phyloP scores from a whole-genome alignment of 2,113 vertebrate species.

The Brachionichthys hirsutus region DNA sequence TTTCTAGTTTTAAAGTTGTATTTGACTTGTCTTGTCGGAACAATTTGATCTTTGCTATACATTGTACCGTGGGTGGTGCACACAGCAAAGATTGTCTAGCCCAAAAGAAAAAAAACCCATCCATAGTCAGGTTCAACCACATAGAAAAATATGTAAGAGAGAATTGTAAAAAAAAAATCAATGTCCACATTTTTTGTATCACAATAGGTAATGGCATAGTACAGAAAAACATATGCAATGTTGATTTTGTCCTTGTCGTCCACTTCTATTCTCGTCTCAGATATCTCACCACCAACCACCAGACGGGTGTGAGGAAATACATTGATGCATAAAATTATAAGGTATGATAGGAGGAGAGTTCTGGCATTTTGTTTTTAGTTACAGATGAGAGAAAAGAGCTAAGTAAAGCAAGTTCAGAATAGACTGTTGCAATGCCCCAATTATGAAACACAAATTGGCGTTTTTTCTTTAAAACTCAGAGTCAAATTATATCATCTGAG shows the following conservation, averaged over 20 bases:
- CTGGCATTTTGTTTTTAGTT: constrained; percentile 21
- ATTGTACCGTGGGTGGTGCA: no score
- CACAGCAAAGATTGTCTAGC: no score
- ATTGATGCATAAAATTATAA: constrained; percentile 68
- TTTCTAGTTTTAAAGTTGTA: no score
- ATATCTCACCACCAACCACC: constrained; percentile 5
- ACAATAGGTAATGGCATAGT: not conserved
- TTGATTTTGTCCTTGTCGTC: no score
- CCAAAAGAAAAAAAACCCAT: no score
- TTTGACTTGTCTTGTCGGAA: no score
- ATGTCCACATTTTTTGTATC: not conserved
- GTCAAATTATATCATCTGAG: constrained; percentile 52
- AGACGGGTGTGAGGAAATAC: constrained; percentile 45
- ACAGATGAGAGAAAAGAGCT: constrained; percentile 19
- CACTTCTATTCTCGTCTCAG: not conserved
- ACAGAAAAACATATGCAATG: not conserved
- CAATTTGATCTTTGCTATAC: no score
- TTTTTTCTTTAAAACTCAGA: constrained; percentile 31
- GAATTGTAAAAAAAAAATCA: not conserved
- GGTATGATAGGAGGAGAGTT: constrained; percentile 36
- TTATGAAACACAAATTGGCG: constrained; percentile 52
- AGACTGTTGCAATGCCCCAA: constrained; percentile 52
- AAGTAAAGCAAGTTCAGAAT: constrained; percentile 47
- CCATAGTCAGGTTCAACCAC: no score
- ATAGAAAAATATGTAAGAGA: no score